Base-by-base conservation (phyloP, 2,113 vertebrate genomes). In the Leucopsar rothschildi region DNA sequence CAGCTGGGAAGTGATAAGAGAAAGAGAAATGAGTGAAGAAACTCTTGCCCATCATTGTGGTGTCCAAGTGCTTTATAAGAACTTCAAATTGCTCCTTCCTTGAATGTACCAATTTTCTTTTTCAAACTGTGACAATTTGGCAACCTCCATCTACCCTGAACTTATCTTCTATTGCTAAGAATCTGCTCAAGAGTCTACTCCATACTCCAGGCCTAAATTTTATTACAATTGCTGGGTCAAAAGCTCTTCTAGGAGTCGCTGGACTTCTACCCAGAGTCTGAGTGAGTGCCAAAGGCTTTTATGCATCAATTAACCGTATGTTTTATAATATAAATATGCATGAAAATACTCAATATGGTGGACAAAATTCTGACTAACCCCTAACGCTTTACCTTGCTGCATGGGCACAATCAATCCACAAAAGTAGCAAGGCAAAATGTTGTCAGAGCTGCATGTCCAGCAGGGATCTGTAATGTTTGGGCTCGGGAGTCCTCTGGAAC, bases 21-120 rank as follows among this genome's bases (percentile, higher is more conserved):
- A 81, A 77, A 69, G 60, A 5, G 6, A 91, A 93, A 84, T 11
- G 49, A 93, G 69, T 31, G 84, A 77, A 89, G 81, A 85, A 93
- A 69, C 53, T 92, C 78, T 76, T 82, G 33, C 40, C 37, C 15
- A 21, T 77, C 70, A 42, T 57, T 0, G 9, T 69, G 59, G 73
- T 55, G 73, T 60, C 81, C 89, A 92, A 85, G 70, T 28, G 45
- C 66, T 92, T 66, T 63, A 4, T 65, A 95, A 89, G 75, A 69
- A 65, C 82, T 90, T 91, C 45, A 92, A 65, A 95, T 95, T 95
- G 75, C 50, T 94, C 77, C 23, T 82, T 92, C 61, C 61, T 82
- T 89, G 56, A 95, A 89, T 15, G 44, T 64, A 79, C 61, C 78
- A 56, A 91, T 94, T 95, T 95, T 78, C 77, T 79, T 77, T 92